Evolutionary conservation across 2,797 vertebrate genomes (phyloP).

Genomic region (Eulemur albifrons): DNA sequence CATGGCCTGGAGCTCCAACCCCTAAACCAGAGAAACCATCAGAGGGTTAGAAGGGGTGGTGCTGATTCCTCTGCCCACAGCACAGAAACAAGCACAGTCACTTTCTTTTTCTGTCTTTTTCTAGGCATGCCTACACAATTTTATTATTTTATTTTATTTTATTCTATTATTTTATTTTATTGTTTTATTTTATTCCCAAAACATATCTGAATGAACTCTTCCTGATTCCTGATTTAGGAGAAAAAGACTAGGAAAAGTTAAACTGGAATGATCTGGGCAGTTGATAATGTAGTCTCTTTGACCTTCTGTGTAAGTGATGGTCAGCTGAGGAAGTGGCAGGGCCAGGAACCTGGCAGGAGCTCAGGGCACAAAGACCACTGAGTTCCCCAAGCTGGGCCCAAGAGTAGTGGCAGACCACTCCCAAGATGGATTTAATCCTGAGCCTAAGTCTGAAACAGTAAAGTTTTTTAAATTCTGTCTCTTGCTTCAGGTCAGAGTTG

Average conservation of each 20-base stretch:
- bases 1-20: neutral
- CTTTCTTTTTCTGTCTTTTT: neutral
- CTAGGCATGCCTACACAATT: neutral
- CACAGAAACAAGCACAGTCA: neutral
- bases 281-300: neutral
- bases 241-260: neutral
- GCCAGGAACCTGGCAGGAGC: neutral
- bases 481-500: neutral
- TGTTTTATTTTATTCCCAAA: neutral
- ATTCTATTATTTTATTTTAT: neutral
- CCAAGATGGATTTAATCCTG: neutral
- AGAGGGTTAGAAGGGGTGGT: neutral
- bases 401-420: neutral
- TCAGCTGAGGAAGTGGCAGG: neutral
- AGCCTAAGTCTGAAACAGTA: neutral
- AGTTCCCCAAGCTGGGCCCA: too few relatives aligned
- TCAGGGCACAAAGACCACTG: too few relatives aligned
- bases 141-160: neutral
- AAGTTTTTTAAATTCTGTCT: neutral
- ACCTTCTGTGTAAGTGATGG: neutral
- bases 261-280: neutral
- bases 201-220: neutral
- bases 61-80: neutral
- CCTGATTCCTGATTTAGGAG: neutral
- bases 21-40: conserved; percentile 1